Base-by-base conservation (phyloP, 2,797 vertebrate species). In the Anas georgica region DNA sequence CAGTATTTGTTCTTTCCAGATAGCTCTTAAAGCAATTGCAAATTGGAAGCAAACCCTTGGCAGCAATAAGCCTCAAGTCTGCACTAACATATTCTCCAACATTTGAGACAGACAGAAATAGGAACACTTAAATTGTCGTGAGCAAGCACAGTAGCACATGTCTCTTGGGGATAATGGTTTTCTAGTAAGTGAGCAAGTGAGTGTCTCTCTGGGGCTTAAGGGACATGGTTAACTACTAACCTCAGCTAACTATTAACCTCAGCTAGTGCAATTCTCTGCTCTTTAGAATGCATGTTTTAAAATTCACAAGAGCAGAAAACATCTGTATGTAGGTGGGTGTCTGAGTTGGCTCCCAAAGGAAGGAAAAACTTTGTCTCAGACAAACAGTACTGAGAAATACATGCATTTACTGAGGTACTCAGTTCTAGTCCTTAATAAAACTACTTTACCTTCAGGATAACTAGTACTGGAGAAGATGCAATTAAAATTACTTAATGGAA, bases 221-320 rank as follows among this genome's bases (percentile, higher is more conserved):
- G 67, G 60, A 33, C 60, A 70, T 68, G 22, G 63, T 84, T 92
- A 92, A 92, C 92, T 94, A 90, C 94, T 88, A 86, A 95, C 59
- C 59, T 94, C 52, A 86, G 73, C 63, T 92, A 92, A 92, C 92
- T 94, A 90, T 95, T 88, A 86, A 95, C 60, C 59, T 94, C 52
- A 88, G 77, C 63, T 83, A 41, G 66, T 70, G 46, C 10, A 76
- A 46, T 66, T 84, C 85, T 79, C 67, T 18, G 14, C 69, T 82
- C 67, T 92, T 88, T 76, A 67, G 60, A 88, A 95, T 48, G 43
- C 21, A 77, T 56, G 45, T 56, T 95, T 91, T 89, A 89, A 95
- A 93, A 94, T 80, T 89, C 88, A 75, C 72, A 79, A 92, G 88
- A 89, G 86, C 81, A 91, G 68, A 89, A 95, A 92, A 95, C 58